Base-by-base conservation (phyloP, 37 sponge, comb jelly and placozoan genomes). In the Cliona cf. orientalis region DNA sequence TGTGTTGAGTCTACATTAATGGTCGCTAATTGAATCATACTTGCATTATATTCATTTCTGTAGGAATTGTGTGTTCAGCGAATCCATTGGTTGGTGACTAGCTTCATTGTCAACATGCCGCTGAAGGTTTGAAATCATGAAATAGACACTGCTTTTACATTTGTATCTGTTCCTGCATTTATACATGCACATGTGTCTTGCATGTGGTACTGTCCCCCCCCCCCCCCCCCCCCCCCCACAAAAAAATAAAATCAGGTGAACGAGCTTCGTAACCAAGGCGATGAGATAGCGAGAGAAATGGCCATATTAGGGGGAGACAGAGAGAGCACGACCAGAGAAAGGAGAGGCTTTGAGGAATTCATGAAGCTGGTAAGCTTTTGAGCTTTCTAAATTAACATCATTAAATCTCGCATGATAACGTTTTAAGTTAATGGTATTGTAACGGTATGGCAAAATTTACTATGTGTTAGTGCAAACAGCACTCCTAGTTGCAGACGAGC, bases 281-380 rank as follows among this genome's bases (percentile, higher is more conserved):
- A 91, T 38, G 92, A 91, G 64, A 70, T 78, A 9, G 84, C 88
- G 17, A 61, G 84, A 42, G 76, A 76, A 57, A 46, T 53, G 6
- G 19, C 49, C 34, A n/a, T 41, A 31, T 49, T 61, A 31, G 39
- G 22, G 26, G 66, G 58, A 44, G 64, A 75, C 62, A 75, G 75
- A 2, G 73, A 35, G 3, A 23, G 34, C 31, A 34, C 57, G 17
- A 61, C 72, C 29, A 0, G 39, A 25, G 34, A 42, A 1, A 33
- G 44, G 38, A 64, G 65, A 23, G 83, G 67, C 67, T 91, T 87
- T 87, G 92, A 82, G 43, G 92, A 91, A 12, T 46, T 91, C 44
- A 91, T 91, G 92, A 80, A 40, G 32, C 66, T 91, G 91, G 91
- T 91, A 67, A 58, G 75, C 46, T n/a, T n/a, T n/a, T n/a, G n/a